Base-by-base conservation (phyloP, 2,797 vertebrate species). In the Melanotaenia pygmaea region DNA sequence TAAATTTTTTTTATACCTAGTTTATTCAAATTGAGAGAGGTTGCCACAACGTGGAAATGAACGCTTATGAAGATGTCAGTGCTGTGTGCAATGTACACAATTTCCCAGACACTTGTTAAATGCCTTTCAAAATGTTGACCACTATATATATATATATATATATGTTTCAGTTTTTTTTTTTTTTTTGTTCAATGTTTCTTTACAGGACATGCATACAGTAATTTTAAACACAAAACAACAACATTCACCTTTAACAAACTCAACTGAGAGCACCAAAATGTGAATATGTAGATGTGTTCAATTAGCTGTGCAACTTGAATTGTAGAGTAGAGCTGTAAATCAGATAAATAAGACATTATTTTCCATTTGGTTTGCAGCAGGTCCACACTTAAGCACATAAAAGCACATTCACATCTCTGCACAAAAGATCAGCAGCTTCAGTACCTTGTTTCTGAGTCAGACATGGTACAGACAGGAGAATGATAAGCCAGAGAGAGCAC, bases 391-490 rank as follows among this genome's bases (percentile, higher is more conserved):
- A 54, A 40, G 35, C 35, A 12, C 37, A 56, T 4, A 12, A 38
- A 9, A 28, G 26, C n/a, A 37, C 47, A 18, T 35, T 4, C 30
- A 45, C 24, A 38, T n/a, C 60, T n/a, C 26, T 30, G 11, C 50
- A 28, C 50, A 37, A 43, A 18, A 20, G 24, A 43, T 28, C 18
- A 30, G 7, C n/a, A 53, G 5, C 35, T 37, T 37, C 6, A 8
- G 9, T 8, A 37, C 35, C 35, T 4, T 34, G 35, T 37, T 7
- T 37, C 8, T 5, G 35, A 37, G 35, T 37, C 35, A 37, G 35
- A 30, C 24, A 66, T 57, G 64, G 40, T 18, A 38, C 64, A 66
- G 24, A 54, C 35, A 30, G 24, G 10, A 47, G 43, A 64, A 20
- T 18, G 10, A 14, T 38, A 37, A 38, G 16, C 4, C 26, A 35